Percentiles rank a stretch among this genome's conserved stretches.
Evolutionary conservation across 1,140 invertebrate species (phyloP).

Genomic region (Zelostemma sp.): DNA sequence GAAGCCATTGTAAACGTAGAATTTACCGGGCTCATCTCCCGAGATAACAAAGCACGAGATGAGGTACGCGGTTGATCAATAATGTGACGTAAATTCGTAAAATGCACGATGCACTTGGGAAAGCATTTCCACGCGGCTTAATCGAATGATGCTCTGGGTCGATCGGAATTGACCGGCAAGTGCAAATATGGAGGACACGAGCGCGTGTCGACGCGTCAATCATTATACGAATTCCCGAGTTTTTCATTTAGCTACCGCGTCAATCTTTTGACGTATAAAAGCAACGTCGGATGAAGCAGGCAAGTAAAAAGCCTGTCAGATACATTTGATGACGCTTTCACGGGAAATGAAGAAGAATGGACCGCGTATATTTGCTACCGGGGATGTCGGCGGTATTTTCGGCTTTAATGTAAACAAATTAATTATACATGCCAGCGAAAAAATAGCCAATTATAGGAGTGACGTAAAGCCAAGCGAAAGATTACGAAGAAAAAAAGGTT

Average conservation of each 20-base stretch:
- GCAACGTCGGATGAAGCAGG: too few species aligned
- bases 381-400: too few species aligned
- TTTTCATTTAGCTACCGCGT: neutral
- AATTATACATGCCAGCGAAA: too few species aligned
- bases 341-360: too few species aligned
- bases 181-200: neutral
- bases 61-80: constrained; percentile 14
- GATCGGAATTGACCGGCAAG: constrained; percentile 1
- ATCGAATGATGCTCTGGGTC: constrained; percentile 14
- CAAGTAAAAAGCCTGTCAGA: too few species aligned
- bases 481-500: neutral
- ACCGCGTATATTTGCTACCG: too few species aligned
- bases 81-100: constrained; percentile 27
- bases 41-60: constrained; percentile 12
- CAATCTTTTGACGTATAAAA: too few species aligned
- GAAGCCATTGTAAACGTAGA: constrained; percentile 3
- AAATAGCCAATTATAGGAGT: neutral
- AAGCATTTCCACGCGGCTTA: constrained; percentile 11
- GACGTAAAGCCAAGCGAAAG: neutral
- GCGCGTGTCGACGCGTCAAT: neutral
- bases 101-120: constrained; percentile 2
- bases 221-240: constrained; percentile 9
- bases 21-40: constrained; percentile 3
- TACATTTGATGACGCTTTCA: too few species aligned
- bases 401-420: too few species aligned